Evolutionary conservation across 2,797 vertebrate genomes (phyloP).

Genomic region (Onychomys torridus): DNA sequence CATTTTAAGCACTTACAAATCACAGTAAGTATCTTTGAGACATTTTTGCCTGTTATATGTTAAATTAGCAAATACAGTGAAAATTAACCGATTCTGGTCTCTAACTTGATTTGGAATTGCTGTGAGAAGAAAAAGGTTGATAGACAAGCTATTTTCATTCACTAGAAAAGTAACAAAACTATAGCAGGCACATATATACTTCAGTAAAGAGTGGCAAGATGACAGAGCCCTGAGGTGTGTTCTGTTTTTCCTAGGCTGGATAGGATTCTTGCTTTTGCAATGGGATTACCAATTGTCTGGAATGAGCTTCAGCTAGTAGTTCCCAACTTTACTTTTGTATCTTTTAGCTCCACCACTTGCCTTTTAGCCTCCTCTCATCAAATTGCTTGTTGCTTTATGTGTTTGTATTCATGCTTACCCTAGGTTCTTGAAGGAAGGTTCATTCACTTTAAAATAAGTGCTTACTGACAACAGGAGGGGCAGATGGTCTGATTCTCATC

Average conservation of each 20-base stretch:
- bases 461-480: conserved; percentile 44
- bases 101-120: conserved; percentile 66
- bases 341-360: background rate
- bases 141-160: conserved; percentile 30
- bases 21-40: conserved; percentile 1
- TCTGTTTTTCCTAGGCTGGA: conserved; percentile 11
- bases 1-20: conserved; percentile 64
- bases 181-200: background rate
- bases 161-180: conserved; percentile 42
- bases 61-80: conserved; percentile 52
- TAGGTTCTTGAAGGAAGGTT: conserved; percentile 36
- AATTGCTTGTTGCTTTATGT: conserved; percentile 55
- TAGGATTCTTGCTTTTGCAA: conserved; percentile 42
- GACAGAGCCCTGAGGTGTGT: conserved; percentile 33
- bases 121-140: conserved; percentile 25
- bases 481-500: conserved; percentile 25
- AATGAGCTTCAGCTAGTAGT: conserved; percentile 59
- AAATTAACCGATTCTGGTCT: conserved; percentile 33
- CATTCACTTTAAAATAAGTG: conserved; percentile 28
- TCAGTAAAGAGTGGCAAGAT: conserved; percentile 53
- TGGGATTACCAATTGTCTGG: conserved; percentile 30
- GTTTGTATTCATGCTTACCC: background rate
- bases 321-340: background rate
- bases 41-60: background rate
- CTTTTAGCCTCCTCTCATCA: background rate